Evolutionary conservation across 2,888 invertebrate genomes (phyloP).

Genomic region (Lithosia quadra): DNA sequence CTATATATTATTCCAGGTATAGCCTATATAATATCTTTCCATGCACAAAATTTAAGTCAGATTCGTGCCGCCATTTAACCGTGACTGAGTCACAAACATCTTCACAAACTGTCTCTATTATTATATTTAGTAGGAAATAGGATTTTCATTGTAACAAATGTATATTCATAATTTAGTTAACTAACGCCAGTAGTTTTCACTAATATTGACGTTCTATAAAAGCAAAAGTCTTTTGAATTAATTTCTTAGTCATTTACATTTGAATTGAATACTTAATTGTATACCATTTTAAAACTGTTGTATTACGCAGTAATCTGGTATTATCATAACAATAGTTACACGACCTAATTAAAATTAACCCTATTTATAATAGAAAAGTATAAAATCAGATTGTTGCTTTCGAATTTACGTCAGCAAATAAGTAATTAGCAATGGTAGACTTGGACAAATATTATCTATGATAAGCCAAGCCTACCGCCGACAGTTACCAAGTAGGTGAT

Average conservation of each 20-base stretch:
- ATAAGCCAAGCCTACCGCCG: constrained; percentile 36
- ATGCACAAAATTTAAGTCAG: too few relatives aligned
- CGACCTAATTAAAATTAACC: not conserved
- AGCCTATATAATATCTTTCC: too few relatives aligned
- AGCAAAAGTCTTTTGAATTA: constrained; percentile 1
- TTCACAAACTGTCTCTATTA: too few relatives aligned
- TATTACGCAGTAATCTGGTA: constrained; percentile 32
- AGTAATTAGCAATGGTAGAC: constrained; percentile 18
- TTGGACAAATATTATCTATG: constrained; percentile 23
- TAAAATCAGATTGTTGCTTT: not conserved
- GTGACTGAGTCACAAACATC: too few relatives aligned
- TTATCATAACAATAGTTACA: constrained; percentile 35
- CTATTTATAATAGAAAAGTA: not conserved
- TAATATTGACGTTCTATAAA: not conserved
- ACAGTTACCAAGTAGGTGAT: constrained; percentile 22
- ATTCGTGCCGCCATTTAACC: too few relatives aligned
- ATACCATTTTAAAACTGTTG: constrained; percentile 23
- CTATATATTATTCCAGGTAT: too few relatives aligned
- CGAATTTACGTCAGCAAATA: constrained; percentile 7
- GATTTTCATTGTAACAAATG: not conserved
- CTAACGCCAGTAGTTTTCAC: not conserved
- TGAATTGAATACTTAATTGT: constrained; percentile 12
- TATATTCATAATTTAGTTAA: too few relatives aligned
- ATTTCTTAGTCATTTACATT: constrained; percentile 31
- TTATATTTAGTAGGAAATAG: too few relatives aligned